Evolutionary conservation across 1,140 invertebrate genomes (phyloP).

Genomic region (Yoshiicerus persimilis): DNA sequence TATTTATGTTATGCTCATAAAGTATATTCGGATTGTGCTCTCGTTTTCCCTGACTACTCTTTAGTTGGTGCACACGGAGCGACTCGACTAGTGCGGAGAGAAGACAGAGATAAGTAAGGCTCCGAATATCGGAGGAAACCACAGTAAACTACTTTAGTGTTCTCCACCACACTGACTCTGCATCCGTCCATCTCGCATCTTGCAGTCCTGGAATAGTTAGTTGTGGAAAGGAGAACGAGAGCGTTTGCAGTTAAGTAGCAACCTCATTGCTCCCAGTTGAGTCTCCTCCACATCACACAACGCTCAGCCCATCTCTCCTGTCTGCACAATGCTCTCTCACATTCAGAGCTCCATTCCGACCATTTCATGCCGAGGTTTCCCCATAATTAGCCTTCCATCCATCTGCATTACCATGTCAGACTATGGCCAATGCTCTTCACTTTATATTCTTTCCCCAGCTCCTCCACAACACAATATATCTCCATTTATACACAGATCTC

Average conservation of each 20-base stretch:
- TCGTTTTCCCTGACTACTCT: neutral
- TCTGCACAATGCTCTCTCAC: neutral
- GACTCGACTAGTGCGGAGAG: no score
- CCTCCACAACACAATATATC: neutral
- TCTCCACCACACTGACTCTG: neutral
- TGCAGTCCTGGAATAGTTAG: neutral
- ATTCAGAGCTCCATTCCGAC: neutral
- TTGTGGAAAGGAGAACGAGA: neutral
- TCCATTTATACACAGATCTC: neutral
- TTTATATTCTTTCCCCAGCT: neutral
- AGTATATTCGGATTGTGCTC: neutral
- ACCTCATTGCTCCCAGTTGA: neutral
- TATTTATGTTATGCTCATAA: neutral
- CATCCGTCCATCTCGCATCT: neutral
- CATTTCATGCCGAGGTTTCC: conserved; percentile 23
- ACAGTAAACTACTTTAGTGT: neutral
- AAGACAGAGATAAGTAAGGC: neutral
- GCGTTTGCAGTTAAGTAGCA: neutral
- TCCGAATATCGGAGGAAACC: neutral
- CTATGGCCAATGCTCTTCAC: neutral
- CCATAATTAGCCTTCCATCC: conserved; percentile 33
- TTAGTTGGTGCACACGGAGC: neutral
- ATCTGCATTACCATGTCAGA: neutral
- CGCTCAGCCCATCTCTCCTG: neutral
- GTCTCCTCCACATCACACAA: neutral